phyloP scores from a whole-genome alignment of 2,797 vertebrate species.

The Spinus pinus region DNA sequence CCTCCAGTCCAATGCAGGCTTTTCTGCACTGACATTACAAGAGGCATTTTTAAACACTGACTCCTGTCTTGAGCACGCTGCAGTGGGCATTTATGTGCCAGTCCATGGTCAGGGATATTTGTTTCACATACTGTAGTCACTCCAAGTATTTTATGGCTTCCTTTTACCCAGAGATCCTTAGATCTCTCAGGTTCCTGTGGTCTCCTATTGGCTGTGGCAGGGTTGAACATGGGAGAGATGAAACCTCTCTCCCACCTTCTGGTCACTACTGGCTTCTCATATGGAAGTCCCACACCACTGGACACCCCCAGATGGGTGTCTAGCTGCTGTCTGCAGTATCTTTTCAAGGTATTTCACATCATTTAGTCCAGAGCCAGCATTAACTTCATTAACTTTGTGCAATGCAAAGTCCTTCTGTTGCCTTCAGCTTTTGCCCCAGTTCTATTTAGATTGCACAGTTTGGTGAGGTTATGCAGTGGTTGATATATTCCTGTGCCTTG shows the following conservation, averaged over 20 bases:
- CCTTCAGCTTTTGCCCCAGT: background rate
- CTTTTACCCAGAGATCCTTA: background rate
- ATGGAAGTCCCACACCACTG: background rate
- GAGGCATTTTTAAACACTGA: background rate
- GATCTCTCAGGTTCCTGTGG: background rate
- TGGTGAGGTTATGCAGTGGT: background rate
- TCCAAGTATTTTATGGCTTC: background rate
- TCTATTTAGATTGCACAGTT: background rate
- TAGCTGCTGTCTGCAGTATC: background rate
- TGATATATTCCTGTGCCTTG: background rate
- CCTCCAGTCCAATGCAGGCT: rapidly evolving
- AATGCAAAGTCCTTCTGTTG: background rate
- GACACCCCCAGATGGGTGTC: too few relatives aligned
- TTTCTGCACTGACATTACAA: background rate
- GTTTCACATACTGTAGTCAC: background rate
- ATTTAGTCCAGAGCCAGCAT: background rate
- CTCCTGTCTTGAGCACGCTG: background rate
- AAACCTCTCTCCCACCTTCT: background rate
- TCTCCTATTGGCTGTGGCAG: background rate
- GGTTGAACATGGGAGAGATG: background rate
- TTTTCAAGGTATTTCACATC: background rate
- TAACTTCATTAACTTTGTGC: background rate
- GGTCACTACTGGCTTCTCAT: rapidly evolving
- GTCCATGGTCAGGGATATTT: background rate
- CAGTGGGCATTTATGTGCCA: background rate